Evolutionary conservation across 2,113 vertebrate genomes (phyloP).

Genomic region (Heterotis niloticus): DNA sequence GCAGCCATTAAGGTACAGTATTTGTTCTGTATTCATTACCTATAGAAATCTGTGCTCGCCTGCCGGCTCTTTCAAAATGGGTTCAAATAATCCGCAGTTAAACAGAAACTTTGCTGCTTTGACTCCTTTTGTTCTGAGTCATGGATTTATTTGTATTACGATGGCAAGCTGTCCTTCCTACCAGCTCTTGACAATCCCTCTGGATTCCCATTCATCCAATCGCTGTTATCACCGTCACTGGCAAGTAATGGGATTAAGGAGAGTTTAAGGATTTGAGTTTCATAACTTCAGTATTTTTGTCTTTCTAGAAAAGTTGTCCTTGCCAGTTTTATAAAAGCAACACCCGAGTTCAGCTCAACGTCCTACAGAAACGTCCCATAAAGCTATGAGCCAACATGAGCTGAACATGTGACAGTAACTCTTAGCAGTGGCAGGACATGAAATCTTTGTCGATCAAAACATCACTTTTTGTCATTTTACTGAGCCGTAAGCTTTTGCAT

Average conservation of each 20-base stretch:
- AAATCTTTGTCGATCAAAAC: background rate
- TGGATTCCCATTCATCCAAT: constrained; percentile 43
- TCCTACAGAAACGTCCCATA: too few species aligned
- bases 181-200: background rate
- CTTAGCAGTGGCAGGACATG: background rate
- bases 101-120: too few species aligned
- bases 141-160: background rate
- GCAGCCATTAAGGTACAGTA: too few species aligned
- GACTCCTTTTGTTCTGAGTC: too few species aligned
- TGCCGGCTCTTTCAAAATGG: too few species aligned
- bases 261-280: constrained; percentile 37
- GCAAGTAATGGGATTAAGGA: constrained; percentile 49
- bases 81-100: too few species aligned
- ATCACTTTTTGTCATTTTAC: background rate
- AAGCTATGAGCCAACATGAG: too few species aligned
- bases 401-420: background rate
- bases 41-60: too few species aligned
- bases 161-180: background rate
- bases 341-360: background rate
- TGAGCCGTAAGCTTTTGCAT: background rate
- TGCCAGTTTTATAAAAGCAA: background rate
- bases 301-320: constrained; percentile 14
- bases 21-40: too few species aligned
- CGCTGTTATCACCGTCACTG: constrained; percentile 22
- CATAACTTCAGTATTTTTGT: constrained; percentile 28